These are phyloP conservation scores for Sisor rabdophorus DNA, from an alignment of 2,113 vertebrate species.

Conservation along the genomic window DNA sequence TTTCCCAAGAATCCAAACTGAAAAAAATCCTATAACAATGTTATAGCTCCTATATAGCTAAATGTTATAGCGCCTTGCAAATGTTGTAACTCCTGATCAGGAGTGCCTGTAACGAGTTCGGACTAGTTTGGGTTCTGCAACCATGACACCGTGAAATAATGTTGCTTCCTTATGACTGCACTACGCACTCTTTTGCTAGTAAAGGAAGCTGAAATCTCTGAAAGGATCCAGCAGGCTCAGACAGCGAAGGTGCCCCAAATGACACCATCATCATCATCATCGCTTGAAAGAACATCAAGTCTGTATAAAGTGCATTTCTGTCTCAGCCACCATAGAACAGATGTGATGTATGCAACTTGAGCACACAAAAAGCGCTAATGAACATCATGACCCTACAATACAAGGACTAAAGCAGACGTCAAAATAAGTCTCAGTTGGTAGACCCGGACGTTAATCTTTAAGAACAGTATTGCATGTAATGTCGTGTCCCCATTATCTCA, in stretches of 20 bases:
- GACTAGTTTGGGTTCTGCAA: conserved; percentile 28
- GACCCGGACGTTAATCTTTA: neutral
- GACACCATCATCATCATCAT: conserved; percentile 28
- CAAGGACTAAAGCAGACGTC: conserved; percentile 51
- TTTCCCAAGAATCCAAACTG: conserved; percentile 54
- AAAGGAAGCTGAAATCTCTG: conserved; percentile 56
- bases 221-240: conserved; percentile 40
- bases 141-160: conserved; percentile 1
- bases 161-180: conserved; percentile 52
- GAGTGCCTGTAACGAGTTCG: conserved; percentile 38
- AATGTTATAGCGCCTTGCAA: too few species aligned
- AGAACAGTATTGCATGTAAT: conserved; percentile 67
- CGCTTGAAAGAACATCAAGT: conserved; percentile 45
- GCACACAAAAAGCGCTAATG: conserved; percentile 49
- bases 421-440: conserved; percentile 32
- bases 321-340: conserved; percentile 61
- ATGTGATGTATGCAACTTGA: conserved; percentile 47
- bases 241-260: conserved; percentile 15
- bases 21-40: too few species aligned
- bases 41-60: too few species aligned
- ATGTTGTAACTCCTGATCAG: too few species aligned
- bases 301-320: conserved; percentile 66
- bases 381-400: conserved; percentile 55
- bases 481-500: neutral
- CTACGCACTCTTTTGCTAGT: conserved; percentile 55